phyloP scores from a whole-genome alignment of 2,113 vertebrate genomes.

The Thamnophis sirtalis region DNA sequence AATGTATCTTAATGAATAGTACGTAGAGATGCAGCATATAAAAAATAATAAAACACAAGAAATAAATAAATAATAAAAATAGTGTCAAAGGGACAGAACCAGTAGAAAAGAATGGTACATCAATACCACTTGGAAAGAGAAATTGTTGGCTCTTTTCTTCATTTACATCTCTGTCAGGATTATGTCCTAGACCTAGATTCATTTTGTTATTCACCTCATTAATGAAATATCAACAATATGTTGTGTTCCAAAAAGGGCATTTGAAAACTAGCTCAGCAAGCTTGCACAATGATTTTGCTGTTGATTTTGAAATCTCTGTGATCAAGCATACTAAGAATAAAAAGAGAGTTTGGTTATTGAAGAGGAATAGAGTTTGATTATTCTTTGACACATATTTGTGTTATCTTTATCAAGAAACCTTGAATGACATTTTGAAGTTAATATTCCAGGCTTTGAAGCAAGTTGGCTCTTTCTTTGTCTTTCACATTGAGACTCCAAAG shows the following conservation, averaged over 20 bases:
- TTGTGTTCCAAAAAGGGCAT: not conserved
- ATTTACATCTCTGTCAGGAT: not conserved
- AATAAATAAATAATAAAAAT: not conserved
- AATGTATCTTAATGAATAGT: not conserved
- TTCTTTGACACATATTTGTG: conserved; percentile 28
- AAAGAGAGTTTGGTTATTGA: not conserved
- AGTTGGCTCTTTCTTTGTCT: conserved; percentile 17
- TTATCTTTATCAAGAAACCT: conserved; percentile 11
- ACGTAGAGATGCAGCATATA: not conserved
- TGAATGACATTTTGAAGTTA: conserved; percentile 33
- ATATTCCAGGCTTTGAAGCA: conserved; percentile 22
- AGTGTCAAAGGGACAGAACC: not conserved
- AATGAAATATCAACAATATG: not conserved
- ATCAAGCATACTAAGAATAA: not conserved
- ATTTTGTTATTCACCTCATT: not conserved
- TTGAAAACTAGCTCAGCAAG: not conserved
- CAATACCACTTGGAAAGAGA: not conserved
- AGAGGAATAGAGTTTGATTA: not conserved
- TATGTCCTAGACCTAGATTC: not conserved
- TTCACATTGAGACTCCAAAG: conserved; percentile 19
- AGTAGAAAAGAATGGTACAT: not conserved
- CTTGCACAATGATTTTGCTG: not conserved
- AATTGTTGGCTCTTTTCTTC: not conserved
- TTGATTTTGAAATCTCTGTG: not conserved
- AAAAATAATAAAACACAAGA: not conserved